Evolutionary conservation across 2,797 vertebrate genomes (phyloP).

Genomic region (Botia kubotai): DNA sequence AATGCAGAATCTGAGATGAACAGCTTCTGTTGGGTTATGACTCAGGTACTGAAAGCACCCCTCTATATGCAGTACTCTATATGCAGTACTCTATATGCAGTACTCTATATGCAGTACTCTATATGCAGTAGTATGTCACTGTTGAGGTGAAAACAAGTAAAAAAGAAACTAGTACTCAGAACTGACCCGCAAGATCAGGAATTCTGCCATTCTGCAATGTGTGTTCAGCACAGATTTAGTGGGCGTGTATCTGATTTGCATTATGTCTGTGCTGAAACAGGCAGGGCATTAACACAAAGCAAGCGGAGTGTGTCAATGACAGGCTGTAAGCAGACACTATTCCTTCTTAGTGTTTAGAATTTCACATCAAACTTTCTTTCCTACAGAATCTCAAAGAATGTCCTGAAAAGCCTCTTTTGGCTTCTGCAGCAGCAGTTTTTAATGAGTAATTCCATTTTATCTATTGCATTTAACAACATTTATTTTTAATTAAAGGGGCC

Average conservation of each 20-base stretch:
- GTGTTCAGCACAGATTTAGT: neutral
- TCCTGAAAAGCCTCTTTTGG: neutral
- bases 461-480: neutral
- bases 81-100: no score
- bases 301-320: neutral
- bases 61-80: no score
- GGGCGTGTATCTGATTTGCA: neutral
- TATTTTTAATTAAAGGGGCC: neutral
- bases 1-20: no score
- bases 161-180: neutral
- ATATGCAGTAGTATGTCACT: no score
- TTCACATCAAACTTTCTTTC: neutral
- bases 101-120: no score
- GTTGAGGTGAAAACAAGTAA: neutral
- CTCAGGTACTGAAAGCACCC: no score
- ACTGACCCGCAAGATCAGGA: neutral
- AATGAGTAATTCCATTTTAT: slow-evolving; percentile 8
- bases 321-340: neutral
- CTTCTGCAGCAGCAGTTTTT: neutral
- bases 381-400: neutral
- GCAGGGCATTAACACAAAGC: neutral
- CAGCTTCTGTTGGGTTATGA: no score
- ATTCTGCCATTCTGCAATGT: neutral
- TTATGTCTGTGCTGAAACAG: neutral
- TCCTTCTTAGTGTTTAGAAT: neutral